Base-by-base conservation (phyloP, 1,140 invertebrate species). In the Drosophila sp. region DNA sequence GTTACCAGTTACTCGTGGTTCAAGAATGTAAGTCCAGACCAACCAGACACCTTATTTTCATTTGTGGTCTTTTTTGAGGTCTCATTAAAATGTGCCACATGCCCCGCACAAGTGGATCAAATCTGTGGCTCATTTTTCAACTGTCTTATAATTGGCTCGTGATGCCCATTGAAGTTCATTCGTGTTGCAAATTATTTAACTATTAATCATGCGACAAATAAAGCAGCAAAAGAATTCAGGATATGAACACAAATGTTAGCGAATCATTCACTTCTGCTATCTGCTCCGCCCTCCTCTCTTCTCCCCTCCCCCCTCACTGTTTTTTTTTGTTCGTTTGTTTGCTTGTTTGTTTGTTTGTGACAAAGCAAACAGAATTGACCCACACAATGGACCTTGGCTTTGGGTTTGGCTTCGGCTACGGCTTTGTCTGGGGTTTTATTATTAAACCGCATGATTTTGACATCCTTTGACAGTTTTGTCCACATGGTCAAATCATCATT, bases 1-100 rank as follows among this genome's bases (percentile, higher is more conserved):
- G 91, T 92, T 3, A 81, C 90, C 67, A 85, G 90, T 50, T 92
- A 90, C 79, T 86, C 90, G 47, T 92, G 91, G 91, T 92, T 92
- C 77, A 92, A 92, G 79, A 92, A 92, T 76, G 91, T 92, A 89
- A 92, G 91, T 92, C 25, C 27, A 7, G n/a, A 40, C 54, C 70
- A 57, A 71, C 61, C 79, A 72, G 17, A 17, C 17, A 17, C 17
- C 17, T 17, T 17, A 17, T 17, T 17, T 17, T 17, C 17, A 17
- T 17, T 17, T 17, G 17, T 17, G 17, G 17, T 17, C 17, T 17
- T 17, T 17, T 90, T 87, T 91, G 87, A 76, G 87, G 89, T 89
- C 81, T 85, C 79, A 89, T 90, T 90, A 85, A 72, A 76, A 35
- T 35, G 33, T 25, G 11, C 55, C 56, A 38, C 8, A 27, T 23